A percentile compares a stretch with the other conserved stretches of the same genome.
phyloP scores from a whole-genome alignment of 2,888 invertebrate species.

The Tetragonula carbonaria region DNA sequence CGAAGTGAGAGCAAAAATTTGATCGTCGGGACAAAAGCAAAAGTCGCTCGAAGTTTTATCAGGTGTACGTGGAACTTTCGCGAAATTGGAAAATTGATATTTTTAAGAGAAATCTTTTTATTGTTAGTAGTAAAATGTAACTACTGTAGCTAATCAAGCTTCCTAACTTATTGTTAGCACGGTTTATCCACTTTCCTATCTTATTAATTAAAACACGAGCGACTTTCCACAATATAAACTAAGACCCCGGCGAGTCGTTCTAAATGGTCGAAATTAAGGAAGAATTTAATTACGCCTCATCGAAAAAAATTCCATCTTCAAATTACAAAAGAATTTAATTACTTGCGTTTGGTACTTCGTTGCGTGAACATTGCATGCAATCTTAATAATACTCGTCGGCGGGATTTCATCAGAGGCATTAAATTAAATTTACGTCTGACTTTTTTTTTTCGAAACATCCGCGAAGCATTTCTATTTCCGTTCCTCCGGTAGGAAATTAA shows the following conservation, averaged over 20 bases:
- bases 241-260: too few relatives aligned
- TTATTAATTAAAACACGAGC: not conserved
- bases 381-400: not conserved
- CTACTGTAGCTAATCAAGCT: too few relatives aligned
- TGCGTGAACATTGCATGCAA: not conserved
- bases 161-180: too few relatives aligned
- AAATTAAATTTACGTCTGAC: not conserved
- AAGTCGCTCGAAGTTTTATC: too few relatives aligned
- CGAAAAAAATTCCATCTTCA: not conserved
- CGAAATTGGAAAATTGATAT: not conserved
- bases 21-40: too few relatives aligned
- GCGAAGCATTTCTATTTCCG: not conserved
- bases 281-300: not conserved
- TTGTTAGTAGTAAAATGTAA: too few relatives aligned
- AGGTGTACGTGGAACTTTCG: too few relatives aligned
- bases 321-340: not conserved
- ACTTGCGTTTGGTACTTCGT: too few relatives aligned
- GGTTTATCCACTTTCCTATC: not conserved
- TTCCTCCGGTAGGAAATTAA: not conserved
- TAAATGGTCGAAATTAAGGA: not conserved
- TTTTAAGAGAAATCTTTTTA: not conserved
- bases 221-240: not conserved
- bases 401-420: not conserved
- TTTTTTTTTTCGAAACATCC: not conserved
- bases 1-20: too few relatives aligned